Evolutionary conservation across 2,888 invertebrate species (phyloP), one percentile per base, ranked within the genome.

Genomic region (Temnothorax ravouxi): DNA sequence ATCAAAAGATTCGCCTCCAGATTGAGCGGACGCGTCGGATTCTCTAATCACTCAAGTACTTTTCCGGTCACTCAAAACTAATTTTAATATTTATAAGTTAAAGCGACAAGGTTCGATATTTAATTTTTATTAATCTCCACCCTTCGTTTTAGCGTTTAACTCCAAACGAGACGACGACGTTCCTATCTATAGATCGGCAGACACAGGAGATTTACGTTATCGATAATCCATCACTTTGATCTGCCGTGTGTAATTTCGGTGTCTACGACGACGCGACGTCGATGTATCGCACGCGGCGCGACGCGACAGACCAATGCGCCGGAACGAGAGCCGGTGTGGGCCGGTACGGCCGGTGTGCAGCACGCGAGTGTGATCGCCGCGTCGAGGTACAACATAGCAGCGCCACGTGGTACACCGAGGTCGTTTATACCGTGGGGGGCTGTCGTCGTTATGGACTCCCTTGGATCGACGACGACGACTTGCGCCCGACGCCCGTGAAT

Each of bases 361-460:
- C 87, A 87, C 90, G 88, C 91, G 90, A 92, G 84, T 92, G 89
- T 88, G 85, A 74, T 77, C 83, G 86, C 50, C 83, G 84, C 54
- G 25, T n/a, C 56, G 47, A 72, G 25, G 59, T 59, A 75, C 3
- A 67, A 74, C 54, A 80, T 41, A 72, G 62, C 66, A 86, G 88
- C 87, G 92, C 92, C 91, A 93, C 92, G 92, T 91, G 92, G 92
- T 92, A 91, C 90, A 18, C 88, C 88, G 90, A 89, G 90, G 89
- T 92, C 89, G 88, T 85, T n/a, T n/a, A n/a, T 83, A 56, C 52
- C 71, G 82, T 86, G 85, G 86, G 82, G 75, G 64, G 62, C 66
- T 62, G 77, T 72, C 52, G 81, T 72, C 21, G 41, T 77, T 71
- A 77, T n/a, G 25, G 76, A 29, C 29, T 50, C n/a, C 38, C 56